Evolutionary conservation across 2,797 vertebrate genomes (phyloP).

Genomic region (Peromyscus aztecus): DNA sequence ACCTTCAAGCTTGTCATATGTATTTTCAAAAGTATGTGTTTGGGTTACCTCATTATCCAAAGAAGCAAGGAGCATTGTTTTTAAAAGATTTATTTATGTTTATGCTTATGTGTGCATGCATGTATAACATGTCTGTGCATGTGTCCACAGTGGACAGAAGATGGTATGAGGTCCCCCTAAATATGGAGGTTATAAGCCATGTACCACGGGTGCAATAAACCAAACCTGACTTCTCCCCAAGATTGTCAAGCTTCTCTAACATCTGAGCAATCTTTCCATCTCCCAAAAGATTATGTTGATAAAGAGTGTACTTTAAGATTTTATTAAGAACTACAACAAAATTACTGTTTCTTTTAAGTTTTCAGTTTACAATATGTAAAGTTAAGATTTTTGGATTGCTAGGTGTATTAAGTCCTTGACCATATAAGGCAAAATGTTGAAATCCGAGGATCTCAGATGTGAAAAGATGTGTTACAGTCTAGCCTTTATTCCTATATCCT

Average conservation of each 20-base stretch:
- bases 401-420: neutral
- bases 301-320: neutral
- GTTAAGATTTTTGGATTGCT: neutral
- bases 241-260: neutral
- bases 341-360: neutral
- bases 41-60: neutral
- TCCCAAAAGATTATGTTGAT: neutral
- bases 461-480: neutral
- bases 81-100: neutral
- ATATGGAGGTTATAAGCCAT: neutral
- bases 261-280: neutral
- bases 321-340: neutral
- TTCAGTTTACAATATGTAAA: neutral
- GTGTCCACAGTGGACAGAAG: too few relatives aligned
- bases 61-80: neutral
- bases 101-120: accelerated
- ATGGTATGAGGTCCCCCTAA: neutral
- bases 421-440: neutral
- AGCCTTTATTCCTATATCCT: neutral
- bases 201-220: neutral
- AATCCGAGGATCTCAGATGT: neutral
- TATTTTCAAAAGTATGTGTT: neutral
- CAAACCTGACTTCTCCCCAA: neutral
- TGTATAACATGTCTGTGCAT: neutral
- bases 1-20: neutral